Base-by-base conservation (phyloP, 2,888 invertebrate genomes). In the Ophraella communa region DNA sequence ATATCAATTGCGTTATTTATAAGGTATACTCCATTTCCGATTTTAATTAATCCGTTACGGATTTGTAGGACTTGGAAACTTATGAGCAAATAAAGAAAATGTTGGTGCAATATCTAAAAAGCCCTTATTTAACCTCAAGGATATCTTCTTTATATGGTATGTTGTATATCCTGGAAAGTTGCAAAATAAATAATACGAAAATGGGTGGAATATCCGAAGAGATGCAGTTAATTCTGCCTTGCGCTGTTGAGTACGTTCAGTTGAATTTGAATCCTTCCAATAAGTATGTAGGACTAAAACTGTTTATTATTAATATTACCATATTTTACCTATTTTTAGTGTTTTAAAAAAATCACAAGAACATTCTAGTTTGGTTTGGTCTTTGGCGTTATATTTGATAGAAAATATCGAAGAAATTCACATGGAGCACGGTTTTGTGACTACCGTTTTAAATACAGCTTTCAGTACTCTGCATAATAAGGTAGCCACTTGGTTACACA, bases 331-430 rank as follows among this genome's bases (percentile, higher is more conserved):
- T 54, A 44, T 47, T 72, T 75, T 64, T 65, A 79, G 78, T 55
- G 75, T 78, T 39, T 70, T 81, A 62, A 77, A 73, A 64, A 78
- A 77, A 64, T 80, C 80, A 72, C 88, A 89, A 76, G 88, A 88
- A 70, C 91, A 92, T 77, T 86, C 87, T 59, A 82, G 91, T 70
- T 82, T 89, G 53, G 85, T 92, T 76, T 93, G 92, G 91, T 87
- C 91, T 24, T 81, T 91, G 53, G 88, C 89, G 54, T 92, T 92
- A 81, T 91, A 89, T 80, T 82, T 93, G 65, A 84, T 92, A 74
- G 93, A 93, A 81, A 88, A 89, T 77, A 84, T 90, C 33, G 87
- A 89, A 68, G 89, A 91, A 75, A 84, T 85, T 58, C 87, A 87
- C 68, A 82, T 86, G 56, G 88, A 87, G 69, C 82, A 85, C 47